Base-by-base conservation (phyloP, 2,113 vertebrate genomes). In the Poeciliopsis occidentalis region DNA sequence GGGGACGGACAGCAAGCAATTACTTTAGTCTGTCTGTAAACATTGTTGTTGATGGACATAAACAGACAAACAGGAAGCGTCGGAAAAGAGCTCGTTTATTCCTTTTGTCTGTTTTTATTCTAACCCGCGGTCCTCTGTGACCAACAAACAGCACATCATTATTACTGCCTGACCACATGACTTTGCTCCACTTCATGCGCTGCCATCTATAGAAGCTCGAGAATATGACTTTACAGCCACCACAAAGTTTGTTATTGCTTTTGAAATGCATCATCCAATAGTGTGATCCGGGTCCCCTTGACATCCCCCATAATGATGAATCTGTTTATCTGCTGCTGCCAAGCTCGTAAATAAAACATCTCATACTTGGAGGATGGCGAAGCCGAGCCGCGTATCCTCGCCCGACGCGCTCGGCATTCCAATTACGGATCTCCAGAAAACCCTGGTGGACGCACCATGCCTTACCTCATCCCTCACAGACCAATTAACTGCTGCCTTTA, bases 261-360 rank as follows among this genome's bases (percentile, higher is more conserved):
- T 39, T 44, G 29, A 64, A 70, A 82, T 44, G 75, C 64, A 44
- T 61, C 61, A 13, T 37, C 71, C 62, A 44, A 67, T 77, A 69
- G 24, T 60, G 34, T 26, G 29, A 72, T 54, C 26, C 41, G 66
- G 31, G 63, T 75, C 64, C 60, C 79, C 84, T 73, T 79, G 66
- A 87, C 67, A 72, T 10, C 1, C 54, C 19, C 13, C 67, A 61
- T 34, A 54, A 64, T 60, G 29, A 29, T 70, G 69, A 82, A 81
- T 84, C 60, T 68, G 32, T 77, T 80, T 41, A 76, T 79, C 41
- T 70, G n/a, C 72, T 8, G 8, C 69, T 30, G 65, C 69, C 61
- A 22, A 75, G 73, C 51, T 76, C 10, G 22, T 82, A 80, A 84
- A 85, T 83, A 79, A 73, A 75, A 62, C 47, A 13, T 54, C 60